Evolutionary conservation across 2,888 invertebrate species (phyloP).

Genomic region (Lochmaea capreae): DNA sequence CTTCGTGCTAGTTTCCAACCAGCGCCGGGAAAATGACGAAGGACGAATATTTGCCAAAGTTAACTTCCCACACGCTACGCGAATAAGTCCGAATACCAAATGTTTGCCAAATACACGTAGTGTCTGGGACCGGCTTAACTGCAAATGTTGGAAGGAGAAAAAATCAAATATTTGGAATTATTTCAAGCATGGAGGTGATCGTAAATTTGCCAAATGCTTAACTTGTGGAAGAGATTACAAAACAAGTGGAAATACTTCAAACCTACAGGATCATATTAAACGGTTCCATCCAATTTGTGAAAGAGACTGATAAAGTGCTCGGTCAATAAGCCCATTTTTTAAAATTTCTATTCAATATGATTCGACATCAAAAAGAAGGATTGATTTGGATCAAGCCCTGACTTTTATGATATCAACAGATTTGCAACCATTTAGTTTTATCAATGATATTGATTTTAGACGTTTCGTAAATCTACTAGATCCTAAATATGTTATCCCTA

Average conservation of each 20-base stretch:
- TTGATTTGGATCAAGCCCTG: constrained; percentile 21
- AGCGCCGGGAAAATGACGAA: too few species aligned
- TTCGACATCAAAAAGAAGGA: constrained; percentile 30
- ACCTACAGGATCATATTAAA: too few species aligned
- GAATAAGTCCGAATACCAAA: too few species aligned
- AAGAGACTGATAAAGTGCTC: constrained; percentile 7
- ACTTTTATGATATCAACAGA: constrained; percentile 26
- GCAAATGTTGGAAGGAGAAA: background rate
- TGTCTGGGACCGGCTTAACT: too few species aligned
- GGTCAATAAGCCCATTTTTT: constrained; percentile 23
- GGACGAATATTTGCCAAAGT: too few species aligned
- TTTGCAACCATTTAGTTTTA: constrained; percentile 17
- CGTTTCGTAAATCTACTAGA: constrained; percentile 19
- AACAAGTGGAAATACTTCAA: too few species aligned
- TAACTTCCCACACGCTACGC: too few species aligned
- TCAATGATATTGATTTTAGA: constrained; percentile 3
- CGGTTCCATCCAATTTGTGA: background rate
- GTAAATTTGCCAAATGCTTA: constrained; percentile 27
- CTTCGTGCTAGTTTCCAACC: too few species aligned
- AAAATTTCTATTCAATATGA: too few species aligned
- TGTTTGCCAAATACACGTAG: too few species aligned
- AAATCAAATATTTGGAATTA: constrained; percentile 23
- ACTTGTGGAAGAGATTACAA: constrained; percentile 1
- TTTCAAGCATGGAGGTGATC: constrained; percentile 24
- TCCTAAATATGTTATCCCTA: constrained; percentile 23